phyloP scores from a whole-genome alignment of 2,888 invertebrate species.

The Melieria picta region DNA sequence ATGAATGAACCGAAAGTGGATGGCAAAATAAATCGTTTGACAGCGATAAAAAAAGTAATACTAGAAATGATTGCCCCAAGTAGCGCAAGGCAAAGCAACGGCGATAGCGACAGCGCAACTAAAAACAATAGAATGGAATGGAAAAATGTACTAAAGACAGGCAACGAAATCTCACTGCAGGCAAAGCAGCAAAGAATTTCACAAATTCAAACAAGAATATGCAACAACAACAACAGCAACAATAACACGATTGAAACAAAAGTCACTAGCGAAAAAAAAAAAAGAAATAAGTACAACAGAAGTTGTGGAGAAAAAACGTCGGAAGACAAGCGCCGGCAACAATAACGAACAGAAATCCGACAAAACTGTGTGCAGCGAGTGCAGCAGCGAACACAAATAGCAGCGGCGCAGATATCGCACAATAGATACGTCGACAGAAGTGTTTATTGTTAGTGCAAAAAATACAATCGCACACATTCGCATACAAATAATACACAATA shows the following conservation, averaged over 20 bases:
- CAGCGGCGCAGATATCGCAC: no score
- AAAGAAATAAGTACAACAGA: no score
- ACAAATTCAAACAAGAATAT: conserved; percentile 26
- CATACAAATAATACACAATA: not conserved
- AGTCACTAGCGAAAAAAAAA: no score
- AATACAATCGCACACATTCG: not conserved
- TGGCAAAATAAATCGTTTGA: conserved; percentile 7
- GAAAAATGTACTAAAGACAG: not conserved
- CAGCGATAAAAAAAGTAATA: not conserved
- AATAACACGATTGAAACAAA: not conserved
- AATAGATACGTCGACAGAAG: no score
- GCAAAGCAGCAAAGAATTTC: conserved; percentile 5
- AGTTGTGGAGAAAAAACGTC: no score
- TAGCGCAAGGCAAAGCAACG: not conserved
- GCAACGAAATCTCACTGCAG: not conserved
- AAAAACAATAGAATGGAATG: conserved; percentile 13
- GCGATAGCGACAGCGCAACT: conserved; percentile 7
- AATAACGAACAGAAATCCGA: no score
- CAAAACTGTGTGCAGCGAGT: no score
- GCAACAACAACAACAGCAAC: conserved; percentile 14
- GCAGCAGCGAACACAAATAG: no score
- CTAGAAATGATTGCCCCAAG: conserved; percentile 1
- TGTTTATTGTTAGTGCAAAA: no score
- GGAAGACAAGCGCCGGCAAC: no score
- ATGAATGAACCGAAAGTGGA: conserved; percentile 9